A percentile compares a stretch with the other conserved stretches of the same genome.
Conservation (phyloP, 2,888 invertebrate species). For the Acheta domesticus region DNA sequence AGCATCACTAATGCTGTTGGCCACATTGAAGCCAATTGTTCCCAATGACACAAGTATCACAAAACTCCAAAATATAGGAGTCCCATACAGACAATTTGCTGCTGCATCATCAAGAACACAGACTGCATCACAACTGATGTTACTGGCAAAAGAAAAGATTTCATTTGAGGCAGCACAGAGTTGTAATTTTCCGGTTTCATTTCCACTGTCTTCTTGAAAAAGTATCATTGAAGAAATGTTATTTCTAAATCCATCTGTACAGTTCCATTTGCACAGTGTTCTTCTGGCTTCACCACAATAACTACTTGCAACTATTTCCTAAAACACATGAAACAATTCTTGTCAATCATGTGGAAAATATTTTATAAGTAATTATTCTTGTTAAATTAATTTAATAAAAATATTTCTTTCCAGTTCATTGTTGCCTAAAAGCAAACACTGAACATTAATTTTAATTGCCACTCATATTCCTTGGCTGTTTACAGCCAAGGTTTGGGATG, state of each 20-base stretch:
- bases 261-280: background rate
- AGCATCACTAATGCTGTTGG: conserved; percentile 83
- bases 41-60: conserved; percentile 68
- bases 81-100: conserved; percentile 53
- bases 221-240: too few relatives aligned
- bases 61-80: conserved; percentile 68
- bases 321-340: too few relatives aligned
- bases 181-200: too few relatives aligned
- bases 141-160: background rate
- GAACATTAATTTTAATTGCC: background rate
- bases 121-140: conserved; percentile 22
- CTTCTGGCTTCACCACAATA: background rate
- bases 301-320: too few relatives aligned
- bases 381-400: background rate
- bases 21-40: conserved; percentile 77
- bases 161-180: background rate
- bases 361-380: background rate
- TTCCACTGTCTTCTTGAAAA: too few relatives aligned
- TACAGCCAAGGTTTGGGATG: background rate
- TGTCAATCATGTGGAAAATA: background rate
- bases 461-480: background rate
- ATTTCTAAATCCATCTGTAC: background rate
- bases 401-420: background rate
- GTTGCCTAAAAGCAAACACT: background rate
- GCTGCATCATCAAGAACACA: conserved; percentile 35